Conservation (phyloP, 2,888 invertebrate species). For the Adineta ricciae region DNA sequence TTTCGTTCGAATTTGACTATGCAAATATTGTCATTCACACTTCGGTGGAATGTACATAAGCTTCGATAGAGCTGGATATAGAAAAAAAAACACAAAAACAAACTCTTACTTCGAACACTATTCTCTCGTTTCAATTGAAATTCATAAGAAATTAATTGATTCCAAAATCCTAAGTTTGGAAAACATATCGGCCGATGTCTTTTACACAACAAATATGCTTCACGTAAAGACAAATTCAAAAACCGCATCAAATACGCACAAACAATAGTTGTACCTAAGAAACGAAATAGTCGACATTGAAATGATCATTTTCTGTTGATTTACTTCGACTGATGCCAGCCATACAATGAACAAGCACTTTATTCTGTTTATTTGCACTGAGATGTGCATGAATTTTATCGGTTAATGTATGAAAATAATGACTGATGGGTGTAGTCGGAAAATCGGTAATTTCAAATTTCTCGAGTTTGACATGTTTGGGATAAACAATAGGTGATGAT, state of each 20-base stretch:
- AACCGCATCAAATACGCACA: not conserved
- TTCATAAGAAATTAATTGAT: not conserved
- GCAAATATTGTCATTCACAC: too few relatives aligned
- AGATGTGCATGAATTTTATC: not conserved
- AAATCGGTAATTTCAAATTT: not conserved
- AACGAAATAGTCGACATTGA: not conserved
- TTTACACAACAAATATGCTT: not conserved
- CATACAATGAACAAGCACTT: not conserved
- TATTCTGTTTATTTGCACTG: not conserved
- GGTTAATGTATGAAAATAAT: not conserved
- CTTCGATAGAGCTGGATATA: too few relatives aligned
- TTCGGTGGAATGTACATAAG: too few relatives aligned
- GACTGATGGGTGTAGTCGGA: not conserved
- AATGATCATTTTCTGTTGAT: not conserved
- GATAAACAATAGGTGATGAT: not conserved
- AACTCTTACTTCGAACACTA: not conserved
- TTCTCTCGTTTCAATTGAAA: not conserved
- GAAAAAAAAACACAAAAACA: not conserved
- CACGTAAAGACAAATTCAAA: not conserved
- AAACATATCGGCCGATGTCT: not conserved
- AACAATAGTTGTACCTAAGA: not conserved
- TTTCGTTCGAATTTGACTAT: too few relatives aligned
- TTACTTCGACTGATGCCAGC: not conserved
- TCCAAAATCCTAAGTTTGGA: not conserved
- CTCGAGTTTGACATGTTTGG: not conserved